phyloP scores from a whole-genome alignment of 2,113 vertebrate genomes.

The Larimichthys polyactis region DNA sequence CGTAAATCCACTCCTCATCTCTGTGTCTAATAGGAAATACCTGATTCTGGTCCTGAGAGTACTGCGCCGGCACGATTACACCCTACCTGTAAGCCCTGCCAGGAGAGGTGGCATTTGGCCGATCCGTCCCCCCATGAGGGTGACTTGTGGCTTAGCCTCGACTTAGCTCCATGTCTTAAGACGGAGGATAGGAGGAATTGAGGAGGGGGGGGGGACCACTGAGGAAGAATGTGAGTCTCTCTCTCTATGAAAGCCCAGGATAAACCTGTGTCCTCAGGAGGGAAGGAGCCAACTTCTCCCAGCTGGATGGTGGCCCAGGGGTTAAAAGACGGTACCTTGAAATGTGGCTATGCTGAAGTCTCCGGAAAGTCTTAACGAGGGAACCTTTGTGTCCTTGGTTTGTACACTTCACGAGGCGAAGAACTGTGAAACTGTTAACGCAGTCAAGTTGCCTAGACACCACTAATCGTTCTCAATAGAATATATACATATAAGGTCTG shows the following conservation, averaged over 20 bases:
- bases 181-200: slow-evolving; percentile 50
- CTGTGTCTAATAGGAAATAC: slow-evolving; percentile 86
- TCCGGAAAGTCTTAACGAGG: slow-evolving; percentile 16
- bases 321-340: slow-evolving; percentile 45
- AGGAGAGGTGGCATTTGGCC: slow-evolving; percentile 87
- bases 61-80: slow-evolving; percentile 81
- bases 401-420: background rate
- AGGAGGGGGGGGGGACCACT: slow-evolving; percentile 51
- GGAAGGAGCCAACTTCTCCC: slow-evolving; percentile 51
- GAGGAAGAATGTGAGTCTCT: slow-evolving; percentile 65
- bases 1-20: slow-evolving; percentile 79
- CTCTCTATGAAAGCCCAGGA: slow-evolving; percentile 63
- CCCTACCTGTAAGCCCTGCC: slow-evolving; percentile 80
- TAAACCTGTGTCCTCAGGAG: slow-evolving; percentile 81
- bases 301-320: slow-evolving; percentile 49
- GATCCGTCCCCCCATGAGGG: slow-evolving; percentile 74
- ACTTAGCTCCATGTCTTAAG: slow-evolving; percentile 82
- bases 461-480: background rate
- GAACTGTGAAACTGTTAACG: background rate
- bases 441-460: background rate
- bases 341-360: slow-evolving; percentile 16
- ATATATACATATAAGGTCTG: background rate
- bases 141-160: slow-evolving; percentile 78
- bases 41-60: slow-evolving; percentile 79
- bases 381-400: slow-evolving; percentile 27